phyloP scores from a whole-genome alignment of 2,797 vertebrate species.

The Pangasius macronema region DNA sequence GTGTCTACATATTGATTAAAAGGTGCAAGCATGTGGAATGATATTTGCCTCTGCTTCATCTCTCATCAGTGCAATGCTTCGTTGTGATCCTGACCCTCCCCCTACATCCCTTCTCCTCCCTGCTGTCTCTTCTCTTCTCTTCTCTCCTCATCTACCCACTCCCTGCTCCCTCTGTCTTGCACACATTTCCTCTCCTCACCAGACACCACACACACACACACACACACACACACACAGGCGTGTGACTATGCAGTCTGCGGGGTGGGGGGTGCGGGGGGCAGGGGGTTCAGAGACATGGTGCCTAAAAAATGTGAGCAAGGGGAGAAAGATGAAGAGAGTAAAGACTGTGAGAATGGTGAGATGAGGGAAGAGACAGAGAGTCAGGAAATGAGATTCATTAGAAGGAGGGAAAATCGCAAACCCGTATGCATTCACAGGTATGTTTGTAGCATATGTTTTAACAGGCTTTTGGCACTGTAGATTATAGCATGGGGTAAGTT shows the following conservation, averaged over 20 bases:
- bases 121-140: slow-evolving; percentile 66
- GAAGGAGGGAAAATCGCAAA: slow-evolving; percentile 33
- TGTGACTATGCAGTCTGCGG: slow-evolving; percentile 66
- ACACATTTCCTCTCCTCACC: slow-evolving; percentile 54
- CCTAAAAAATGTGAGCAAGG: slow-evolving; percentile 65
- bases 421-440: slow-evolving; percentile 25
- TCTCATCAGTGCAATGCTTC: slow-evolving; percentile 67
- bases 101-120: slow-evolving; percentile 68
- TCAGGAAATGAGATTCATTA: slow-evolving; percentile 4
- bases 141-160: slow-evolving; percentile 69
- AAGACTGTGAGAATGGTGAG: slow-evolving; percentile 40
- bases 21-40: slow-evolving; percentile 66
- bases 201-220: slow-evolving; percentile 44
- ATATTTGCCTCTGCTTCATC: slow-evolving; percentile 74
- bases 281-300: slow-evolving; percentile 61
- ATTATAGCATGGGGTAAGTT: slow-evolving; percentile 55
- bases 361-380: slow-evolving; percentile 41
- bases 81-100: slow-evolving; percentile 79
- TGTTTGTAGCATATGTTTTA: slow-evolving; percentile 47
- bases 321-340: slow-evolving; percentile 61
- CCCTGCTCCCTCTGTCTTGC: slow-evolving; percentile 58
- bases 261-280: slow-evolving; percentile 47
- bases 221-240: slow-evolving; percentile 48
- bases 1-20: slow-evolving; percentile 69
- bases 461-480: slow-evolving; percentile 54